Evolutionary conservation across 2,797 vertebrate species (phyloP), one percentile per base, ranked within the genome.

Genomic region (Neostethus bicornis): DNA sequence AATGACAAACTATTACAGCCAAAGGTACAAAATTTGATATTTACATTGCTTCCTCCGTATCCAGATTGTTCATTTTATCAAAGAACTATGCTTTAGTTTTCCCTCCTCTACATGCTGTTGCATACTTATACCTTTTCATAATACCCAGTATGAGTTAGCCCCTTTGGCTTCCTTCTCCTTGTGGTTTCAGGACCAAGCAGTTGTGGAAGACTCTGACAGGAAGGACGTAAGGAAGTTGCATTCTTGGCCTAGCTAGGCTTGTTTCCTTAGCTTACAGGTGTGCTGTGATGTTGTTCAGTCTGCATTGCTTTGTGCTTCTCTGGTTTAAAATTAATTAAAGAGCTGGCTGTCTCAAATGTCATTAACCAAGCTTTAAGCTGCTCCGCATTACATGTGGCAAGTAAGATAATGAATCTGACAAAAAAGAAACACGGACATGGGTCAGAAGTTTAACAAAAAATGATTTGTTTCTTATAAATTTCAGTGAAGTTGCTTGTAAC

Each of bases 111-210:
- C 20, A 24, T 45, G 12, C 25, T 46, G 12, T 52, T 55, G 32
- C 38, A 24, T 31, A 34, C 75, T 32, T 63, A 47, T 19, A 13
- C 38, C 46, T 34, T 14, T 16, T 26, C 45, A 45, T 12, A 44
- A 56, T 70, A 51, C 64, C 44, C 52, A 52, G 62, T 68, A 65
- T 73, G 67, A 73, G 78, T 76, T 32, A 51, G 79, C 25, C 41
- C 25, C 61, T 61, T 66, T 42, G 80, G 72, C 57, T 86, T 65
- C 81, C 72, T 69, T 86, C 71, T 91, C 71, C 85, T 74, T 93
- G 70, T 93, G 91, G 86, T 93, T 96, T 83, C 94, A 96, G 95
- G 94, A 85, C 84, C 89, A 91, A 88, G 89, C 86, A 74, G 77
- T 88, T 83, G 56, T 63, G 83, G 86, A 91, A 77, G 86, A 89